phyloP scores from a whole-genome alignment of 2,888 invertebrate species.

The Frankliniella fusca region DNA sequence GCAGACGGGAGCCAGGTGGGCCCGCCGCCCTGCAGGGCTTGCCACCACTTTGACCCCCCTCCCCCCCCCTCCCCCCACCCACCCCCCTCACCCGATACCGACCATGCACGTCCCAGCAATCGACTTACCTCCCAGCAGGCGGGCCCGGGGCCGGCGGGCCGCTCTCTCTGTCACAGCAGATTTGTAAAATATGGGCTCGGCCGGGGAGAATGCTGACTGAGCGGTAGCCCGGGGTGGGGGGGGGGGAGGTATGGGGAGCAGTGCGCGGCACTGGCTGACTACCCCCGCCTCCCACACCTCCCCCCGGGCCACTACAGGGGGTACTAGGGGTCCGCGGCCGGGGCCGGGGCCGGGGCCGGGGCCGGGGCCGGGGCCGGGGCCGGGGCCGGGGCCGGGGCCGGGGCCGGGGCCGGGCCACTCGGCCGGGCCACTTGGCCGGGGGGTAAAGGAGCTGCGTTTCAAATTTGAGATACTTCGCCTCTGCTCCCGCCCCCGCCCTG shows the following conservation, averaged over 20 bases:
- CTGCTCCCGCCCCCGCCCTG: too few relatives aligned
- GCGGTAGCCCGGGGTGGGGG: background rate
- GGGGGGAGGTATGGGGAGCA: background rate
- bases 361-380: background rate
- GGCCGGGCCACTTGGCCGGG: background rate
- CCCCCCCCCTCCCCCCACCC: background rate
- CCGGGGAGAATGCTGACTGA: background rate
- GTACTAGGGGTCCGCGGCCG: background rate
- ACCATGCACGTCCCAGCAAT: background rate
- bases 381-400: background rate
- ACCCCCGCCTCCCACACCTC: background rate
- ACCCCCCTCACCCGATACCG: background rate
- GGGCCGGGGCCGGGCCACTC: background rate
- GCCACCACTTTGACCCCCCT: too few relatives aligned
- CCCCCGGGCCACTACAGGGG: background rate
- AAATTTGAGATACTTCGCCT: background rate
- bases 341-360: background rate
- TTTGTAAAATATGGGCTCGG: slow-evolving; percentile 12
- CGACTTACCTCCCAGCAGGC: background rate
- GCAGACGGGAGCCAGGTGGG: too few relatives aligned
- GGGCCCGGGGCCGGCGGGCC: background rate
- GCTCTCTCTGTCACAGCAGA: slow-evolving; percentile 21
- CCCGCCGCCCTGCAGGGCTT: too few relatives aligned
- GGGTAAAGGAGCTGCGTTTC: background rate
- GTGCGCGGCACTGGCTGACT: background rate